These are phyloP conservation scores for Siphlonurus alternatus DNA, from an alignment of 2,888 invertebrate genomes.

Conservation along the genomic window DNA sequence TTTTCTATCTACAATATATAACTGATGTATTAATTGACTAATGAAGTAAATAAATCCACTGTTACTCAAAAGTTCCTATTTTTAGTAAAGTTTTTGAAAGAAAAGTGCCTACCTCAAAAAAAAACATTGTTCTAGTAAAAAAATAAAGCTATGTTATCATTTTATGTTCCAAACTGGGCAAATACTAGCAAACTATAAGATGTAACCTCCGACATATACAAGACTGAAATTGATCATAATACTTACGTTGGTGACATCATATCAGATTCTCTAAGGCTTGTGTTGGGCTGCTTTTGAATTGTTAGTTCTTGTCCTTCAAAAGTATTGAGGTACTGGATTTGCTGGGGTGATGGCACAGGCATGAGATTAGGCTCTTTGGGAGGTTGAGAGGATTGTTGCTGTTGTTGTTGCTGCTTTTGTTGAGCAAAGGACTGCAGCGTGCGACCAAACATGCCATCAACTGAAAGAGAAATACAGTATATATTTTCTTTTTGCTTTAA, in stretches of 20 bases:
- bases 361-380: constrained; percentile 74
- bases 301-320: constrained; percentile 94
- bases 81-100: too few species aligned
- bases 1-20: too few species aligned
- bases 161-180: too few species aligned
- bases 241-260: constrained; percentile 61
- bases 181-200: too few species aligned
- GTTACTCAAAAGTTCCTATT: too few species aligned
- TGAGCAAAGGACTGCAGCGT: constrained; percentile 44
- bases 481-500: not conserved
- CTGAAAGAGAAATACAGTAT: constrained; percentile 22
- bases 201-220: too few species aligned
- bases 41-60: too few species aligned
- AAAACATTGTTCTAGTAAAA: too few species aligned
- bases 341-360: constrained; percentile 92
- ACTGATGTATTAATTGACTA: too few species aligned
- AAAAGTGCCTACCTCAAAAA: too few species aligned
- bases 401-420: constrained; percentile 39
- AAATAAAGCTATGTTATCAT: too few species aligned
- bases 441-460: constrained; percentile 45
- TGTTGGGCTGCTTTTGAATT: constrained; percentile 90
- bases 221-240: too few species aligned
- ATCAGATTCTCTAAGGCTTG: constrained; percentile 57
- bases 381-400: constrained; percentile 22
- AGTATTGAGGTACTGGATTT: constrained; percentile 87